Percentiles rank a stretch among this genome's conserved stretches.
Conservation (phyloP, 2,797 vertebrate genomes). For the Sebastes oblongus region DNA sequence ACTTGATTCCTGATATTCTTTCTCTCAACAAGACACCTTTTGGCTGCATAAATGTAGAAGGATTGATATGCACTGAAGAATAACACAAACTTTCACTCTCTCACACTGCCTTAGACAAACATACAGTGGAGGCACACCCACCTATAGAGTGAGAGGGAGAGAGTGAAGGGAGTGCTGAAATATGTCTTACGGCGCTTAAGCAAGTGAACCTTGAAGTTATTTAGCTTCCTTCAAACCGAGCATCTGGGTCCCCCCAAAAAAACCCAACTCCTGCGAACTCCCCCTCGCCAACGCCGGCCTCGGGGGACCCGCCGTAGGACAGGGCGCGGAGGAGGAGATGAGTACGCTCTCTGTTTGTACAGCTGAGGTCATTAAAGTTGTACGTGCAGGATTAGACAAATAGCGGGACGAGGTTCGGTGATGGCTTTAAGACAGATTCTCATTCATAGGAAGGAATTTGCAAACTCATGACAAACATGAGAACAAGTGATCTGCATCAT, state of each 20-base stretch:
- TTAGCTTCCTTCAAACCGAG: slow-evolving; percentile 71
- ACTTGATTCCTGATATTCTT: slow-evolving; percentile 47
- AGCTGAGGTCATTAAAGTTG: slow-evolving; percentile 71
- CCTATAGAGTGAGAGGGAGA: slow-evolving; percentile 48
- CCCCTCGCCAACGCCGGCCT: slow-evolving; percentile 31
- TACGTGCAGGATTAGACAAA: slow-evolving; percentile 57
- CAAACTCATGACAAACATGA: slow-evolving; percentile 18
- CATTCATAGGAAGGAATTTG: slow-evolving; percentile 15
- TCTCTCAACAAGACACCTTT: slow-evolving; percentile 35
- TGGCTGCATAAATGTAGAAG: slow-evolving; percentile 37
- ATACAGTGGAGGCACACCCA: slow-evolving; percentile 63
- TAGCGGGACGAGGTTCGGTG: slow-evolving; percentile 2
- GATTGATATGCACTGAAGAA: slow-evolving; percentile 63
- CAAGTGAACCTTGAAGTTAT: slow-evolving; percentile 77
- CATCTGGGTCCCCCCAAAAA: slow-evolving; percentile 63
- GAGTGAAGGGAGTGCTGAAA: slow-evolving; percentile 71
- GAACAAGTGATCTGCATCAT: not conserved
- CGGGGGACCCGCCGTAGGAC: slow-evolving; percentile 58
- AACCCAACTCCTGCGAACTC: slow-evolving; percentile 1
- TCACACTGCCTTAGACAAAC: slow-evolving; percentile 75
- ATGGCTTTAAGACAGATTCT: slow-evolving; percentile 13
- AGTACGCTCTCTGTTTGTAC: slow-evolving; percentile 67
- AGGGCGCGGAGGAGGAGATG: slow-evolving; percentile 59
- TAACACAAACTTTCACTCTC: slow-evolving; percentile 75
- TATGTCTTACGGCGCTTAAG: slow-evolving; percentile 69